A percentile compares a stretch with the other conserved stretches of the same genome.
Conservation (phyloP, 2,113 vertebrate genomes). For the Lepisosteus oculatus region DNA sequence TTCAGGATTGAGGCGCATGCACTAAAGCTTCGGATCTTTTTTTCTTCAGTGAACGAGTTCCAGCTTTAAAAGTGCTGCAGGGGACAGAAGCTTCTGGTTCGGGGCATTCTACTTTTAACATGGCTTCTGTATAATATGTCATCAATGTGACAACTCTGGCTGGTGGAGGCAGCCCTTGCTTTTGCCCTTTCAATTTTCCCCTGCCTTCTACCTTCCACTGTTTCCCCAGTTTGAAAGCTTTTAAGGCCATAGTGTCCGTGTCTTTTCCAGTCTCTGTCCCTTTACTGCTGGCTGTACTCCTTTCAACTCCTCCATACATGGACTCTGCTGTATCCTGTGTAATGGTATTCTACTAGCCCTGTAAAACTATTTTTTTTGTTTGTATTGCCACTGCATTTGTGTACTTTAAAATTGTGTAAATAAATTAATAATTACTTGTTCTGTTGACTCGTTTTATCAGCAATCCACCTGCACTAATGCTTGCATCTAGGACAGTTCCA, state of each 20-base stretch:
- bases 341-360: conserved; percentile 57
- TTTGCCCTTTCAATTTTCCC: not conserved
- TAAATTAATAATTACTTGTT: conserved; percentile 84
- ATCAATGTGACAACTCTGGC: not conserved
- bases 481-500: too few relatives aligned
- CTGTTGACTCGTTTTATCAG: conserved; percentile 15
- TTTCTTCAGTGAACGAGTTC: not conserved
- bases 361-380: conserved; percentile 58
- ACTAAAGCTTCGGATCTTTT: conserved; percentile 4
- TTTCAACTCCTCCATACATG: conserved; percentile 28
- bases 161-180: conserved; percentile 3
- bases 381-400: conserved; percentile 84
- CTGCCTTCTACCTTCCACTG: not conserved
- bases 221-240: not conserved
- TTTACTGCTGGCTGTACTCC: conserved; percentile 32
- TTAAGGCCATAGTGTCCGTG: too few relatives aligned
- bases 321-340: conserved; percentile 56
- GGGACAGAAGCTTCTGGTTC: not conserved
- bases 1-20: conserved; percentile 13
- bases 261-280: not conserved
- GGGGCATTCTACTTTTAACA: conserved; percentile 14
- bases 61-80: conserved; percentile 3
- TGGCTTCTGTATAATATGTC: not conserved
- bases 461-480: not conserved
- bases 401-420: conserved; percentile 91